These are phyloP conservation scores for Apodemus agrarius DNA, from an alignment of 2,797 vertebrate species.

Conservation along the genomic window DNA sequence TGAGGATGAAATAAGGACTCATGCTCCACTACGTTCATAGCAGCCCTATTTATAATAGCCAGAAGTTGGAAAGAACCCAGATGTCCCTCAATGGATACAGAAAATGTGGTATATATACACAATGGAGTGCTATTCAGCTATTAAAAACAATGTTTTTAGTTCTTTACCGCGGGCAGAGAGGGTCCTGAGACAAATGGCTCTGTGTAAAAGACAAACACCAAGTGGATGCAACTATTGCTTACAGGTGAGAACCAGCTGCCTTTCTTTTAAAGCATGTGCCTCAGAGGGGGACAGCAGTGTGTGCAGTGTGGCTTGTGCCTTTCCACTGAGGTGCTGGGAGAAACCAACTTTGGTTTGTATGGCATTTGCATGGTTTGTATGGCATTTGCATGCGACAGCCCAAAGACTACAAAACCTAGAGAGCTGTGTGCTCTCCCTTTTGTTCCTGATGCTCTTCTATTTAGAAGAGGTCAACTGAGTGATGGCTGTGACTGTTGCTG, in stretches of 20 bases:
- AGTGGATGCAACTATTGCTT: slow-evolving; percentile 58
- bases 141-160: background rate
- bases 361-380: too few species aligned
- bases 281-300: background rate
- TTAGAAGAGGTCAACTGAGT: background rate
- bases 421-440: background rate
- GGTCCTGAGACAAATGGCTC: background rate
- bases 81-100: too few species aligned
- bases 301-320: background rate
- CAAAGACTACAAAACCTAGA: background rate
- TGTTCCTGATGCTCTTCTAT: background rate
- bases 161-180: slow-evolving; percentile 50
- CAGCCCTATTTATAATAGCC: too few species aligned
- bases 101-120: too few species aligned
- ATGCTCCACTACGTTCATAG: too few species aligned
- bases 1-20: too few species aligned
- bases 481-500: background rate
- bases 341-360: slow-evolving; percentile 3
- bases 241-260: slow-evolving; percentile 65
- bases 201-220: slow-evolving; percentile 58
- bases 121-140: too few species aligned
- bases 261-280: slow-evolving; percentile 28
- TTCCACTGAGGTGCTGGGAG: background rate
- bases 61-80: too few species aligned
- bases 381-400: background rate